Evolutionary conservation across 2,113 vertebrate genomes (phyloP).

Genomic region (human): GRCh38 chr1:221851001-221851500

Average conservation of each 20-base stretch:
- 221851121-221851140: not conserved
- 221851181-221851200: fast-evolving
- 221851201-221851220: not conserved
- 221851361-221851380: not conserved
- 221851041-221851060: not conserved
- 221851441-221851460: constrained; percentile 44
- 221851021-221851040: not conserved
- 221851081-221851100: not conserved
- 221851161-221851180: not conserved
- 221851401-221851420: constrained; percentile 63
- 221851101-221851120: not conserved
- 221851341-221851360: not conserved
- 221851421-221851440: constrained; percentile 70
- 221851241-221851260: not conserved
- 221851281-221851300: not conserved
- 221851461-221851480: constrained; percentile 74
- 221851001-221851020: not conserved
- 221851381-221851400: constrained; percentile 61
- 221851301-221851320: not conserved
- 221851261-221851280: not conserved
- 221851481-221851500: constrained; percentile 74
- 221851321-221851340: not conserved
- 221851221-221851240: not conserved
- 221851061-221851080: not conserved
- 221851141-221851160: not conserved